A percentile compares a stretch with the other conserved stretches of the same genome.
phyloP scores from a whole-genome alignment of 2,113 vertebrate species.

The Guaruba guarouba region DNA sequence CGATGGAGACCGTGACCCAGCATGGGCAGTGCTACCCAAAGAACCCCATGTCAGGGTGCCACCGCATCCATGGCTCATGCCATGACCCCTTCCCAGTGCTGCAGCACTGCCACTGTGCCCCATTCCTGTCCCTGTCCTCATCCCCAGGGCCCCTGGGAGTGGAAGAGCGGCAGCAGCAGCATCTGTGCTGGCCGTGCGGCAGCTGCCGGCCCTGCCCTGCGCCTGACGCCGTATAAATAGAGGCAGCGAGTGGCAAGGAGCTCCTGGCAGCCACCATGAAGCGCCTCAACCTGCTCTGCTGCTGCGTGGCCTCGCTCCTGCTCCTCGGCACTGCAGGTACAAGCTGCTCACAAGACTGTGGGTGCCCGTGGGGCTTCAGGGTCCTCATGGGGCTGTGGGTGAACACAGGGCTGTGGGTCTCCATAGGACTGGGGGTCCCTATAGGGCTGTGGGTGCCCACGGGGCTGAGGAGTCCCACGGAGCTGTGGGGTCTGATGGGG shows the following conservation, averaged over 20 bases:
- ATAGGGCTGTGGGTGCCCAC: fast-evolving
- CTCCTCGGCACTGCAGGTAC: constrained; percentile 50
- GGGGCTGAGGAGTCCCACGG: neutral
- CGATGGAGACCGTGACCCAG: fast-evolving
- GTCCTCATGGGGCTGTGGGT: neutral
- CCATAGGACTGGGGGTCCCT: neutral
- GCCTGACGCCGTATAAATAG: constrained; percentile 43
- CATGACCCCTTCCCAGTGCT: neutral
- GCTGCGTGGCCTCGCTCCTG: constrained; percentile 63
- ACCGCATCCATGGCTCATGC: neutral
- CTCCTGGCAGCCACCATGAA: constrained; percentile 68
- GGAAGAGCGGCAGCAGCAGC: neutral
- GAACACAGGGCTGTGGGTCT: neutral
- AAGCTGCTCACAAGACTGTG: neutral
- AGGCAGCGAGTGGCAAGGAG: constrained; percentile 43
- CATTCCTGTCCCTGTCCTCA: neutral
- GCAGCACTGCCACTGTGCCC: neutral
- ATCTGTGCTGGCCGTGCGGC: constrained; percentile 14
- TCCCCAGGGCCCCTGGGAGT: neutral
- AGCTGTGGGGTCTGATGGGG: neutral
- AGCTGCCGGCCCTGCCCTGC: constrained; percentile 27
- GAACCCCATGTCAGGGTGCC: fast-evolving
- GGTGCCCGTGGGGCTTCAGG: neutral
- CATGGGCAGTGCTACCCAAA: neutral
- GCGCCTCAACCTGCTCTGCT: constrained; percentile 64